Evolutionary conservation across 2,888 invertebrate genomes (phyloP), one percentile per base, ranked within the genome.

Genomic region (Drosophila acutilabella): DNA sequence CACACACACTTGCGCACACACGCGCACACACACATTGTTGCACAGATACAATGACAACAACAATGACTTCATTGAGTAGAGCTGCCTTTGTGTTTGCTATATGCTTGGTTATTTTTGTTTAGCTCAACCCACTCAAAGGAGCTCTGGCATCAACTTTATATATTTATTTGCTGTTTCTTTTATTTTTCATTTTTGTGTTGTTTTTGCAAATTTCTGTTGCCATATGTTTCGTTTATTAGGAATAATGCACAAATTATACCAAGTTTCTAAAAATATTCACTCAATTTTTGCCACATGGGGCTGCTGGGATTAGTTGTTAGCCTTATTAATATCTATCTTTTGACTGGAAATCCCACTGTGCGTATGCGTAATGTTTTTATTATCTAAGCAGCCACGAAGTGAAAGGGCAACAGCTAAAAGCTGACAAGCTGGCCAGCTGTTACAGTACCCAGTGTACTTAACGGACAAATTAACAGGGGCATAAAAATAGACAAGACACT

Each of bases 161-260:
- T 72, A 72, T 76, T n/a, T n/a, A 51, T 33, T 59, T 72, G 58
- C 42, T 53, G 48, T 50, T 74, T 50, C 45, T 40, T 41, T 67
- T 33, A 45, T 52, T 38, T 20, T 42, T 58, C 45, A 47, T 42
- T 14, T 44, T 50, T 36, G 58, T 23, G 44, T 44, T 56, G 60
- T 13, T 47, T 62, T 52, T 30, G 48, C 47, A 40, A 56, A 56
- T 58, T 68, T 71, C 51, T 58, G 51, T 52, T 30, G 26, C 80
- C 89, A 89, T 86, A 89, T 86, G 85, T 53, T 89, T 57, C 52
- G 41, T 60, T 71, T 71, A 84, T 71, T 71, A 74, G 71, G 57
- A 88, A 51, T 84, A 89, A 86, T 86, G 85, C 71, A 73, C 71
- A 84, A 88, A 89, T 89, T 89, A 86, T 86, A 58, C 85, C 33